These are phyloP conservation scores for Drosophila subobscura DNA, from an alignment of 1,140 invertebrate species.

Conservation along the genomic window DNA sequence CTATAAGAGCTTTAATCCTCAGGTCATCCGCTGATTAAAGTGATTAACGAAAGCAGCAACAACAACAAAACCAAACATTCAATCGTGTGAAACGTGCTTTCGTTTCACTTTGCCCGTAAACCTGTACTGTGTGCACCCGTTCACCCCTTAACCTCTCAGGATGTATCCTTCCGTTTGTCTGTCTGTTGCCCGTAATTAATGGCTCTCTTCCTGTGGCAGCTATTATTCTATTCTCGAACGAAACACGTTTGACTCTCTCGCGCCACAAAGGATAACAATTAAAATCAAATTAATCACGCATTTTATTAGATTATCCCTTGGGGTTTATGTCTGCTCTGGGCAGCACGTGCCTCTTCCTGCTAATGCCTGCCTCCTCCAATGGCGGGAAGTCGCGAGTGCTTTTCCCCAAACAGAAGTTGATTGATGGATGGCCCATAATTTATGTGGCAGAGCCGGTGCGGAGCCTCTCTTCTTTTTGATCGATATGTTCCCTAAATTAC, in stretches of 20 bases:
- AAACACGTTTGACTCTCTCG: slow-evolving; percentile 70
- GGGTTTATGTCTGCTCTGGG: slow-evolving; percentile 51
- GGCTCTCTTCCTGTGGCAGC: slow-evolving; percentile 66
- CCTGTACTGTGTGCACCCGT: not conserved
- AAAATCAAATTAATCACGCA: slow-evolving; percentile 82
- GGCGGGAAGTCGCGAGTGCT: slow-evolving; percentile 11
- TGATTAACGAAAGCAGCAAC: slow-evolving; percentile 50
- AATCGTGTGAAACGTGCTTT: slow-evolving; percentile 66
- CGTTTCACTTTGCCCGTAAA: slow-evolving; percentile 43
- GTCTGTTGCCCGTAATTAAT: slow-evolving; percentile 61
- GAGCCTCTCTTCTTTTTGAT: no score
- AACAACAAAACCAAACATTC: slow-evolving; percentile 14
- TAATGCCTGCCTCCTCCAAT: slow-evolving; percentile 9
- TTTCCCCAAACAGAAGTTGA: not conserved
- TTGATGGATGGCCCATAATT: no score
- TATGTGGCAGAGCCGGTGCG: no score
- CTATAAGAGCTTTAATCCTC: slow-evolving; percentile 58
- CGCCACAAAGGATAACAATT: slow-evolving; percentile 73
- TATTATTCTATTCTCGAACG: slow-evolving; percentile 62
- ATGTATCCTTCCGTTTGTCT: not conserved
- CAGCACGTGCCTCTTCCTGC: slow-evolving; percentile 51
- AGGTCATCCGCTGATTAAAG: slow-evolving; percentile 59
- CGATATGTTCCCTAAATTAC: no score
- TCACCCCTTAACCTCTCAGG: not conserved
- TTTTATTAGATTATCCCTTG: slow-evolving; percentile 79